Base-by-base conservation (phyloP, 2,113 vertebrate genomes). In the Xenopus borealis region DNA sequence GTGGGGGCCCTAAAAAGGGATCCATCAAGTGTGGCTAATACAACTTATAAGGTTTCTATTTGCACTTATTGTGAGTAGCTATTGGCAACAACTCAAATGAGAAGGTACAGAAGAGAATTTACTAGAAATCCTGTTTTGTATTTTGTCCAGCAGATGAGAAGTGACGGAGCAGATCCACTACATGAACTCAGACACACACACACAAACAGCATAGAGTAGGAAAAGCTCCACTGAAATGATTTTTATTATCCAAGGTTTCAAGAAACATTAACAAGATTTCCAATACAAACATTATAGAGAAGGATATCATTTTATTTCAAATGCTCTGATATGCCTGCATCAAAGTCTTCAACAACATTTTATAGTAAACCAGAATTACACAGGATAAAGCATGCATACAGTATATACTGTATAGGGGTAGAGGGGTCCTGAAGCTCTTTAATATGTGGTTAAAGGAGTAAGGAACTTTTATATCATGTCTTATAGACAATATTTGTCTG, bases 321-420 rank as follows among this genome's bases (percentile, higher is more conserved):
- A 92, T 3, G 33, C 91, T 90, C 88, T 89, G 88, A 90, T 89
- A 91, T 85, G 83, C 89, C 92, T 84, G 90, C 91, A 92, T 91
- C 91, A 94, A 93, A 93, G 91, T 88, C 89, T 85, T 69, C 75
- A 80, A 80, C 20, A 2, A 75, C 68, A 79, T 63, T 77, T 55
- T 7, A 78, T 62, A 80, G 71, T 73, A 58, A 82, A 62, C 66
- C 73, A 20, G 61, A 47, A 73, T 72, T 78, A 70, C 84, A 72
- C 78, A 14, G 78, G 52, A 85, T 84, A 86, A 82, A 84, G 78
- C 85, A 84, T 85, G 84, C 84, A 83, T 80, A 55, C 17, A 82
- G 78, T 69, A 59, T 78, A 82, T n/a, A n/a, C n/a, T 69, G 45
- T 72, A 63, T 80, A 68, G 78, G 62, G 82, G 45, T 69, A 64